Conservation (phyloP, 2,113 vertebrate genomes). For the Platichthys flesus region DNA sequence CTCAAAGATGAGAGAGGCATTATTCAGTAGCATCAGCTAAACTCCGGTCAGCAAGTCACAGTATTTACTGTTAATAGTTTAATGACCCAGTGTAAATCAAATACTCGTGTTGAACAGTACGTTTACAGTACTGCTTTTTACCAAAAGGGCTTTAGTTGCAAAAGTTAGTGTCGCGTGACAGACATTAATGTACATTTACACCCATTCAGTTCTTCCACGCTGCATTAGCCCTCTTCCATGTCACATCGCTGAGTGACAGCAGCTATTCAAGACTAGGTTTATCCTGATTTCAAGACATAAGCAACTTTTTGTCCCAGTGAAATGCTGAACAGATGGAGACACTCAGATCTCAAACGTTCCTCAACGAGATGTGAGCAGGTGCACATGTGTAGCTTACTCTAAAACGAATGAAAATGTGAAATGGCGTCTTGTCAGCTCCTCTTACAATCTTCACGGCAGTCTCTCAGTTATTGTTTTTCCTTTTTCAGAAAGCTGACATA, state of each 20-base stretch:
- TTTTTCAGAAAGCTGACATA: too few relatives aligned
- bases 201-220: accelerated
- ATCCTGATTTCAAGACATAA: background rate
- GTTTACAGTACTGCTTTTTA: background rate
- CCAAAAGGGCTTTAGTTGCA: background rate
- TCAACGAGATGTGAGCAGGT: background rate
- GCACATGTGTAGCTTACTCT: background rate
- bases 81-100: background rate
- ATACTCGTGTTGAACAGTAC: background rate
- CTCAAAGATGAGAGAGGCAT: background rate
- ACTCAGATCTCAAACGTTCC: background rate
- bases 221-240: background rate
- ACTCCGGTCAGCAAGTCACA: background rate
- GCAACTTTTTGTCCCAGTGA: background rate
- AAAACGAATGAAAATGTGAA: too few relatives aligned
- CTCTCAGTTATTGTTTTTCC: too few relatives aligned
- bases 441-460: too few relatives aligned
- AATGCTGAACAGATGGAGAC: background rate
- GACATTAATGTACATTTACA: background rate
- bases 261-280: background rate
- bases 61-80: background rate
- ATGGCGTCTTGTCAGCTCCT: too few relatives aligned
- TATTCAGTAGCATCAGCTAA: background rate
- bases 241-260: background rate
- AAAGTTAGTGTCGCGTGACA: background rate